Base-by-base conservation (phyloP, 2,888 invertebrate species). In the Microdon myrmicae region DNA sequence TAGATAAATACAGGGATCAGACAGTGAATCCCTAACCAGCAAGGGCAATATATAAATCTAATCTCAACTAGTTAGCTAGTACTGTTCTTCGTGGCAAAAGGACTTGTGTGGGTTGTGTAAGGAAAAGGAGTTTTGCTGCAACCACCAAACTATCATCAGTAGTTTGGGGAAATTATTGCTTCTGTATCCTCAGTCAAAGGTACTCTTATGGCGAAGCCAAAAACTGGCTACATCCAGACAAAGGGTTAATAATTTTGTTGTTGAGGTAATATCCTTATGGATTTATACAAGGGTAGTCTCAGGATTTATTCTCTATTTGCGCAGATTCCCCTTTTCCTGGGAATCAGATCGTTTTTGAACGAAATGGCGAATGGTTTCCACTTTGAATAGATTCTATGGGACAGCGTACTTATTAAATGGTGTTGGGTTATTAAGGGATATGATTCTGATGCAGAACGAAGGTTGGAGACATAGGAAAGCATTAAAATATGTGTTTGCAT, bases 1-100 rank as follows among this genome's bases (percentile, higher is more conserved):
- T 53, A 64, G 47, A 64, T 64, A 64, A 58, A 64, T 64, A 64
- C 51, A 32, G 43, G 64, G 64, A 64, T 64, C 64, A 64, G 64
- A 64, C 64, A 58, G 51, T 43, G 43, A 53, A 47, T 64, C 58
- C 64, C 64, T 17, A 56, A 44, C 56, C 56, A 35, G 31, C 28
- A 32, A 22, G 37, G 41, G 53, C 43, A 58, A 64, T 64, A 58
- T 58, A 64, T 58, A 45, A 48, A 53, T 64, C 64, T 64, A 64
- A 64, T 64, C 64, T 58, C 34, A 58, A 53, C 34, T 51, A 53
- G 51, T 47, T 64, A 41, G 58, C 51, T 64, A 41, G 45, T 38
- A 41, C 14, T 31, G 19, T 20, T 12, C n/a, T n/a, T n/a, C n/a
- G n/a, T n/a, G n/a, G n/a, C n/a, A n/a, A n/a, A n/a, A n/a, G n/a